Base-by-base conservation (phyloP, 2,797 vertebrate species). In the Cossypha dichroa region DNA sequence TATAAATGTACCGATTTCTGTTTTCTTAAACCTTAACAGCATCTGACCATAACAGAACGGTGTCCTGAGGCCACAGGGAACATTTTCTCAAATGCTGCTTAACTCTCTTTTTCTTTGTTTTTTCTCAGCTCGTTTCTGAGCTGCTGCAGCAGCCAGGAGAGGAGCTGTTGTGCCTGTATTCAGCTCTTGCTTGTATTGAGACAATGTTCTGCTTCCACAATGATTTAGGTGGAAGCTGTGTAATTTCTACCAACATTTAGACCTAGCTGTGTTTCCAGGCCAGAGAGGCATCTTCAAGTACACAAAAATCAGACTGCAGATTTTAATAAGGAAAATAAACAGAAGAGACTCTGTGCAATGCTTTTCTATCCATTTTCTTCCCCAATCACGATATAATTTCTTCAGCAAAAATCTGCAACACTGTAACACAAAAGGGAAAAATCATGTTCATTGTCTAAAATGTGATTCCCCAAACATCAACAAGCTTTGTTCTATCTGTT, bases 21-120 rank as follows among this genome's bases (percentile, higher is more conserved):
- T 69, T 92, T 90, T 48, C 83, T 70, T 77, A 80, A 84, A 75
- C 48, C 75, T 64, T 93, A 88, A 91, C 62, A 92, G 58, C 51
- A 81, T 95, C 51, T 93, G 94, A 88, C 87, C 12, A 1, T 63
- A 88, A 85, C 64, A 72, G 66, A 90, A 66, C 1, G 15, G 40
- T 86, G 73, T 95, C 82, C 79, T 49, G 82, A 94, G 96, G 82
- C 94, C 87, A 91, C 21, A 56, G 62, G 55, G 67, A 73, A 59
- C 63, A 36, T 93, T 83, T 93, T 91, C 87, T 88, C 79, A 48
- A 95, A 75, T 1, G 0, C 46, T 68, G 31, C 10, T 85, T 58
- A 64, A 80, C 36, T 85, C 58, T 33, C 15, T 10, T 77, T 92
- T 75, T 3, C 64, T 84, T 87, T 94, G 69, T 15, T 85, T 93